Evolutionary conservation across 2,797 vertebrate genomes (phyloP), one percentile per base, ranked within the genome.

Genomic region (Potorous gilbertii): DNA sequence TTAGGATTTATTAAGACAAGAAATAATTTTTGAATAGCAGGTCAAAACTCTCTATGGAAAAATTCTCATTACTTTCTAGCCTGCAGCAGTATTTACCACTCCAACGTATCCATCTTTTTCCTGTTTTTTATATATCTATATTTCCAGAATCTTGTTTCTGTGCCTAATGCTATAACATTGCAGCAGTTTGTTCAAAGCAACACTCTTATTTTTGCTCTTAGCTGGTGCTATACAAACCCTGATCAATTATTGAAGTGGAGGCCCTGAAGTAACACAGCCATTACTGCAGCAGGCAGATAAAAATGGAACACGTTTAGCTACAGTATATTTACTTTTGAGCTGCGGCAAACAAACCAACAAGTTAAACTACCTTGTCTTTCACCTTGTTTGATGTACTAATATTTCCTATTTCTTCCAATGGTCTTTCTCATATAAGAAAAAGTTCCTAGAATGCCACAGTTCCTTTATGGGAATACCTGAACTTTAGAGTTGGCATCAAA

Each of bases 1-100:
- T 99, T 99, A 99, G 99, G 99, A 99, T 99, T 99, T 99, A 99
- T 99, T 99, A 99, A 99, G 99, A 99, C 99, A 99, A 99, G 99
- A 99, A 99, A 99, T 99, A 99, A 99, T 99, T 99, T 99, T 99
- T 99, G 99, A 99, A 99, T 99, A 99, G 99, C 99, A 99, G 99
- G 99, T 99, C 99, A 98, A 99, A 99, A 99, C 98, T 99, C 99
- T 99, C 99, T 97, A 98, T 98, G 99, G 99, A 99, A 99, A 99
- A 99, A 99, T 99, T 99, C 99, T 99, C 99, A 99, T 99, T 99
- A 99, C 99, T 99, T 99, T 98, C 99, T 99, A 99, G 99, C 99
- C 99, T 56, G 98, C 93, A 99, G 99, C 99, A 97, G 98, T 99
- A 98, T 98, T 99, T 99, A 98, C 99, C 98, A 99, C 98, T 98